These are phyloP conservation scores for human DNA, from an alignment of 2,113 vertebrate genomes.

Conservation along the genomic window DNA sequence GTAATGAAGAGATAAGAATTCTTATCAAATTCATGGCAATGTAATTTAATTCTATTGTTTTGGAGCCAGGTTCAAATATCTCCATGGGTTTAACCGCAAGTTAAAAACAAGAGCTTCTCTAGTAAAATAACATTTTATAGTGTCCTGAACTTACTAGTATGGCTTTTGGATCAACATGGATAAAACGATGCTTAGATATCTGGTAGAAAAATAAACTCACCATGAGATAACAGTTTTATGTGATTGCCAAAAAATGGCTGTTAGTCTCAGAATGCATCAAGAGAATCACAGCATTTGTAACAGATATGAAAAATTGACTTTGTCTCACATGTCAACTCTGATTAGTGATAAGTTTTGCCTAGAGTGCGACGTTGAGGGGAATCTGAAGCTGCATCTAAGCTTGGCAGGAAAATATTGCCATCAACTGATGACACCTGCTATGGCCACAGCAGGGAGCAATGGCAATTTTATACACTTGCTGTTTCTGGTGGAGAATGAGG, in stretches of 20 bases:
- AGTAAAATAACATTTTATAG: background rate
- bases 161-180: background rate
- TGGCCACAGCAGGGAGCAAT: background rate
- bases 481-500: background rate
- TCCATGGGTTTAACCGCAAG: background rate
- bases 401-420: background rate
- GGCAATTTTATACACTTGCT: background rate
- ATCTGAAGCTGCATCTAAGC: background rate
- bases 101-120: background rate
- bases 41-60: background rate
- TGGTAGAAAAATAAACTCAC: background rate
- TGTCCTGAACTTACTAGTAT: background rate
- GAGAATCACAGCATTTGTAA: background rate
- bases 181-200: background rate
- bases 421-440: background rate
- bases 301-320: conserved; percentile 56
- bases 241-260: conserved; percentile 26
- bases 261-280: conserved; percentile 12
- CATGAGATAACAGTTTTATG: background rate
- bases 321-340: conserved; percentile 35
- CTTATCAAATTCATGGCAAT: background rate
- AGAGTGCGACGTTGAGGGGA: background rate
- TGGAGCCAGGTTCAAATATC: background rate
- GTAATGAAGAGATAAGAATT: background rate
- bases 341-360: conserved; percentile 30